Percentiles rank a stretch among this genome's conserved stretches.
phyloP scores from a whole-genome alignment of 1,140 invertebrate genomes.

The Eueides isabella region DNA sequence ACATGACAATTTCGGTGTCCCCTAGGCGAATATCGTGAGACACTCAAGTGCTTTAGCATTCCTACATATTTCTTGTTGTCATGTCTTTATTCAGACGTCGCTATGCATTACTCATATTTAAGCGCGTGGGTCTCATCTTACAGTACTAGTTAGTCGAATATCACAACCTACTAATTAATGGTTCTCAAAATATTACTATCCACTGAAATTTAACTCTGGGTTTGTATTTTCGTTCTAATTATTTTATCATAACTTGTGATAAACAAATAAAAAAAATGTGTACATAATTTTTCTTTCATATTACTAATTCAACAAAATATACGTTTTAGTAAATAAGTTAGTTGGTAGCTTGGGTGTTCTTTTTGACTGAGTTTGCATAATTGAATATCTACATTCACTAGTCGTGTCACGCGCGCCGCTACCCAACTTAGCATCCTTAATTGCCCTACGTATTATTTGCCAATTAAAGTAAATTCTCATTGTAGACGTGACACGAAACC shows the following conservation, averaged over 20 bases:
- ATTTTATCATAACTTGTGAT: neutral
- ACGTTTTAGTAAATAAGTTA: constrained; percentile 38
- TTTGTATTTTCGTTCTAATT: neutral
- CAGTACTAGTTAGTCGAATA: neutral
- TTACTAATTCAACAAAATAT: constrained; percentile 50
- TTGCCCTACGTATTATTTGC: constrained; percentile 83
- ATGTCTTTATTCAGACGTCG: constrained; percentile 34
- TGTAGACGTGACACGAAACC: constrained; percentile 78
- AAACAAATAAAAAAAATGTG: neutral
- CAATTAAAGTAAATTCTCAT: constrained; percentile 83
- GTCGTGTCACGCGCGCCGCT: constrained; percentile 77
- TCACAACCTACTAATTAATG: neutral
- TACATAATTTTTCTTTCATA: constrained; percentile 12
- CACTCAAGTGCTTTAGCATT: constrained; percentile 50
- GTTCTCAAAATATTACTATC: neutral
- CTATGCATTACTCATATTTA: constrained; percentile 20
- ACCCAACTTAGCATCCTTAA: constrained; percentile 81
- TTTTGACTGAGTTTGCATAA: constrained; percentile 77
- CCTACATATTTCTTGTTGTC: constrained; percentile 45
- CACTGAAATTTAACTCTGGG: too few relatives aligned
- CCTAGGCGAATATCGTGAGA: constrained; percentile 53
- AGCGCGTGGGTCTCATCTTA: neutral
- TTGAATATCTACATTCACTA: constrained; percentile 76
- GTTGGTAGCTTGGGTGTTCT: constrained; percentile 60
- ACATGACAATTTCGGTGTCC: constrained; percentile 75